These are phyloP conservation scores for Matsumurasca onukii DNA, from an alignment of 1,140 invertebrate genomes.

Conservation along the genomic window DNA sequence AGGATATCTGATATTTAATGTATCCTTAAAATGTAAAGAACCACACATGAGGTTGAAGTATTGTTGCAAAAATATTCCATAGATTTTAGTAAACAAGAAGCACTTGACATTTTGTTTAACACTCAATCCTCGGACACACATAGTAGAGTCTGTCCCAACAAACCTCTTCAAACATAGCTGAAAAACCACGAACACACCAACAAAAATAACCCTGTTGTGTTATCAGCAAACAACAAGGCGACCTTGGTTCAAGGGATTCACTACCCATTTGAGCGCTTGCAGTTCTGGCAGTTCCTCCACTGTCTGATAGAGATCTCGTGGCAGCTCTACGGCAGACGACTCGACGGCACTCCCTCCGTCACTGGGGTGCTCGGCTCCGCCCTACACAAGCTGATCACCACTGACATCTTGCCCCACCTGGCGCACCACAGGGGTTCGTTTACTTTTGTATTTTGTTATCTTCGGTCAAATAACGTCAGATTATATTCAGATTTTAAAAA, in stretches of 20 bases:
- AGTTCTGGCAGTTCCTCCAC: slow-evolving; percentile 60
- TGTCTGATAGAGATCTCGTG: slow-evolving; percentile 53
- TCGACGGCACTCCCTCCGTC: background rate
- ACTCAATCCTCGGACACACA: no score
- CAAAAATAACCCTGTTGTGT: background rate
- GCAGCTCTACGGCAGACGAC: slow-evolving; percentile 48
- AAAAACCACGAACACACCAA: no score
- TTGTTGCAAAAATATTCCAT: no score
- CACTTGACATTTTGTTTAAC: no score
- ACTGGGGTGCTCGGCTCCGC: background rate
- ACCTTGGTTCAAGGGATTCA: slow-evolving; percentile 49
- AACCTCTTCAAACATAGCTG: no score
- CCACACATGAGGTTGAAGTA: no score
- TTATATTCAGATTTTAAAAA: slow-evolving; percentile 1
- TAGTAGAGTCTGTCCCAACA: no score
- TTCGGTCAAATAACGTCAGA: background rate
- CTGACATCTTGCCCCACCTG: background rate
- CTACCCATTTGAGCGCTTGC: slow-evolving; percentile 57
- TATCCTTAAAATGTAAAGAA: no score
- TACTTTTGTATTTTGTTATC: no score
- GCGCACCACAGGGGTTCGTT: background rate
- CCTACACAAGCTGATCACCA: slow-evolving; percentile 4
- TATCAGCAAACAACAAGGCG: slow-evolving; percentile 36
- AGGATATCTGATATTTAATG: no score
- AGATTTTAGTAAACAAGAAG: no score